Evolutionary conservation across 2,888 invertebrate genomes (phyloP).

Genomic region (Drosophila neotestacea): DNA sequence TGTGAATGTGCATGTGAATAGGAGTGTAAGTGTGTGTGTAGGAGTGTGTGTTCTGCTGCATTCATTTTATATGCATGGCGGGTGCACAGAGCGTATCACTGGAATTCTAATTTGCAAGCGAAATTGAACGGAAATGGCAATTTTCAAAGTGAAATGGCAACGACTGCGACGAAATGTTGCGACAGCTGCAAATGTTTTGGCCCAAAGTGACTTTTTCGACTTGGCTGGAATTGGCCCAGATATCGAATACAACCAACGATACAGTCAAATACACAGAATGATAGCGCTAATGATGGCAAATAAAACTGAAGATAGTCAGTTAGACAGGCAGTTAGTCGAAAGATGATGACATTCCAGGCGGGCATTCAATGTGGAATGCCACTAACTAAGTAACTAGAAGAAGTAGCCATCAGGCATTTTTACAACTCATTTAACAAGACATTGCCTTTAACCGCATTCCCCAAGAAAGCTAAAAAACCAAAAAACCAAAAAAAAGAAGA

Average conservation of each 20-base stretch:
- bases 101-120: conserved; percentile 80
- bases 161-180: conserved; percentile 63
- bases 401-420: conserved; percentile 68
- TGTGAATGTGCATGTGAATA: conserved; percentile 3
- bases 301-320: conserved; percentile 16
- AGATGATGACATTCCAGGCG: conserved; percentile 32
- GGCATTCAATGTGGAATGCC: conserved; percentile 29
- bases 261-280: not conserved
- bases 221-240: conserved; percentile 7
- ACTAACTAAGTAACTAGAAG: conserved; percentile 34
- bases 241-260: not conserved
- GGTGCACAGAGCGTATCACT: conserved; percentile 73
- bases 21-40: conserved; percentile 5
- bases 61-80: conserved; percentile 74
- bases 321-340: not conserved
- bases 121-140: conserved; percentile 82
- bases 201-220: conserved; percentile 33
- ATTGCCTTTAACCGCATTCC: conserved; percentile 31
- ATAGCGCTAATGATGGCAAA: conserved; percentile 25
- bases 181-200: conserved; percentile 57
- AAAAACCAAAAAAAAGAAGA: conserved; percentile 3
- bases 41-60: conserved; percentile 21
- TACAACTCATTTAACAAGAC: conserved; percentile 79
- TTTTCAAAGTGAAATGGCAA: conserved; percentile 81
- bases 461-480: not conserved